Conservation (phyloP, 2,888 invertebrate genomes). For the Tachina grossa region DNA sequence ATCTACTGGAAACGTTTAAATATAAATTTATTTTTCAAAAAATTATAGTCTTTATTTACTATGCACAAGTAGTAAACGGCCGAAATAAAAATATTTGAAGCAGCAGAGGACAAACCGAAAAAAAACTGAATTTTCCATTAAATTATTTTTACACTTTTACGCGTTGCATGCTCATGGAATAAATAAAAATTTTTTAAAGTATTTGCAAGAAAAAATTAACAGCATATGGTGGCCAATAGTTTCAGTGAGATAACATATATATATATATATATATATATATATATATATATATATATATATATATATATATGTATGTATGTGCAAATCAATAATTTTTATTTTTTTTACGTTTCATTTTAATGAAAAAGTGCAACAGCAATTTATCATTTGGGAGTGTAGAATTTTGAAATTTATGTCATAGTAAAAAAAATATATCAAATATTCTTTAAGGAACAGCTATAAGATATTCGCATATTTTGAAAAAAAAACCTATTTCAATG, state of each 20-base stretch:
- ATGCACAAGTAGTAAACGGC: constrained; percentile 8
- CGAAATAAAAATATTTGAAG: constrained; percentile 21
- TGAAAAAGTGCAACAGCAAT: neutral
- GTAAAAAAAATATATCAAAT: too few relatives aligned
- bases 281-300: constrained; percentile 6
- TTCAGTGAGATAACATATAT: constrained; percentile 10
- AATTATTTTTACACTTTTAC: constrained; percentile 65
- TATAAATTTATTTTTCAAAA: constrained; percentile 44
- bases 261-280: neutral
- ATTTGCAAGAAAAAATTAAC: constrained; percentile 8
- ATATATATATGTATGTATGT: neutral
- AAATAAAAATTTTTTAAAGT: constrained; percentile 51
- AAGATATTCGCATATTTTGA: too few relatives aligned
- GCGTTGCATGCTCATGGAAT: constrained; percentile 67
- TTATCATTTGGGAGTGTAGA: neutral
- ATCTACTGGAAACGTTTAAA: constrained; percentile 50
- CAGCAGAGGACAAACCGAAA: neutral
- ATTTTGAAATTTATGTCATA: too few relatives aligned
- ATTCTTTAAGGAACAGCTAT: too few relatives aligned
- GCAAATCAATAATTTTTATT: constrained; percentile 48
- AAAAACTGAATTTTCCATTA: constrained; percentile 57
- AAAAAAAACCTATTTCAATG: too few relatives aligned
- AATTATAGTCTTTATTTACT: constrained; percentile 24
- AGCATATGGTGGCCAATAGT: constrained; percentile 26
- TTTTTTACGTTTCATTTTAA: neutral